These are phyloP conservation scores for Dynastes hyllus DNA, from an alignment of 2,888 invertebrate species.

Conservation along the genomic window DNA sequence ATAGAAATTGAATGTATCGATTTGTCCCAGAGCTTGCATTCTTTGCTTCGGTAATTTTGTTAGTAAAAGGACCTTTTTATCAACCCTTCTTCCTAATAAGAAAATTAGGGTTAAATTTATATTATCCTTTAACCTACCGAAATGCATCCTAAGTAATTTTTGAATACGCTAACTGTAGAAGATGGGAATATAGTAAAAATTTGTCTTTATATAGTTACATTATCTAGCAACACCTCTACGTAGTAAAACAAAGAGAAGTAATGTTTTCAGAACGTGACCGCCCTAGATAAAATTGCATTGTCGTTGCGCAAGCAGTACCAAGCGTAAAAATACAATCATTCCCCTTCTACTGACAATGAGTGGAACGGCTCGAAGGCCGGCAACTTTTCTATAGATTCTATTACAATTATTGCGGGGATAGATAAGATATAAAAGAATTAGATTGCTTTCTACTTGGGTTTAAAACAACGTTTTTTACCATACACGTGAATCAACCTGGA, in stretches of 20 bases:
- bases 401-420: constrained; percentile 2
- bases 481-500: too few relatives aligned
- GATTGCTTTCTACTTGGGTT: neutral
- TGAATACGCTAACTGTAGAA: neutral
- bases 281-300: constrained; percentile 45
- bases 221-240: constrained; percentile 50
- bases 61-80: too few relatives aligned
- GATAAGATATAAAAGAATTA: neutral
- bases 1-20: too few relatives aligned
- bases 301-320: neutral
- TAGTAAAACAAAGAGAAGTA: constrained; percentile 47
- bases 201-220: constrained; percentile 39
- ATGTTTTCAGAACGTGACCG: constrained; percentile 48
- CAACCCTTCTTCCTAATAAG: too few relatives aligned
- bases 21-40: too few relatives aligned
- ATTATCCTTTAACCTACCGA: too few relatives aligned
- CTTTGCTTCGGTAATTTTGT: too few relatives aligned
- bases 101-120: too few relatives aligned
- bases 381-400: constrained; percentile 16
- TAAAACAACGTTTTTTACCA: neutral
- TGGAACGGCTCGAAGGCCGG: neutral
- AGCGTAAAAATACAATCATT: neutral
- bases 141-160: neutral
- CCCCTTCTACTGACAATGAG: neutral
- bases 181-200: constrained; percentile 6